Base-by-base conservation (phyloP, 2,113 vertebrate species). In the Gymnogyps californianus region DNA sequence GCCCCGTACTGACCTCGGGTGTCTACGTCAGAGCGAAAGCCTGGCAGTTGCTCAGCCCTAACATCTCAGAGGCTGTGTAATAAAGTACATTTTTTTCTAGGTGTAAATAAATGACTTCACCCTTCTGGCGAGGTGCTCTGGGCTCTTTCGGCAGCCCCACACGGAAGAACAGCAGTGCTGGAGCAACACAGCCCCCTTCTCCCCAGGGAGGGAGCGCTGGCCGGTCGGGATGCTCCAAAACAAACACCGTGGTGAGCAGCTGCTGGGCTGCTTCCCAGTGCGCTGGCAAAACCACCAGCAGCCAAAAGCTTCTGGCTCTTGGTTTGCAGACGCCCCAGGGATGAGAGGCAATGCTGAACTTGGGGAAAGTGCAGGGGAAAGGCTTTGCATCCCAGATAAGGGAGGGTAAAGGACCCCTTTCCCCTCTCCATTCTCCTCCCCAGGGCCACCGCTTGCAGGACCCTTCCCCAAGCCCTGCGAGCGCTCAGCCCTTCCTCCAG, bases 31-130 rank as follows among this genome's bases (percentile, higher is more conserved):
- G 25, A 76, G 32, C 2, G 0, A 59, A 75, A 78, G 3, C 57
- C 18, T 52, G 75, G 61, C 88, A 58, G 55, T 22, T 13, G 14
- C 34, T 77, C 79, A 58, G 49, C 59, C 34, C 52, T 47, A 59
- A 31, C 26, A 1, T 6, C 62, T 80, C 79, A 55, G 71, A 40
- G 79, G 59, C 76, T 58, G 20, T 59, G 54, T 10, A 65, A 49
- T 57, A 49, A 75, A 69, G 16, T 7, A 24, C 51, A 13, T 17
- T 7, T 46, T 76, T 40, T 85, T 5, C 22, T 75, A 76, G 51
- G 57, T 26, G 6, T 78, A 97, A 97, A 97, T 89, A 95, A 87
- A 94, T 96, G 15, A 96, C 89, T 90, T 97, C 96, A 97, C 34
- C 52, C 85, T 81, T 25, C 90, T 90, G 96, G 88, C 18, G 0